phyloP scores from a whole-genome alignment of 1,140 invertebrate species.

The Pachyrhynchus sulphureomaculatus region DNA sequence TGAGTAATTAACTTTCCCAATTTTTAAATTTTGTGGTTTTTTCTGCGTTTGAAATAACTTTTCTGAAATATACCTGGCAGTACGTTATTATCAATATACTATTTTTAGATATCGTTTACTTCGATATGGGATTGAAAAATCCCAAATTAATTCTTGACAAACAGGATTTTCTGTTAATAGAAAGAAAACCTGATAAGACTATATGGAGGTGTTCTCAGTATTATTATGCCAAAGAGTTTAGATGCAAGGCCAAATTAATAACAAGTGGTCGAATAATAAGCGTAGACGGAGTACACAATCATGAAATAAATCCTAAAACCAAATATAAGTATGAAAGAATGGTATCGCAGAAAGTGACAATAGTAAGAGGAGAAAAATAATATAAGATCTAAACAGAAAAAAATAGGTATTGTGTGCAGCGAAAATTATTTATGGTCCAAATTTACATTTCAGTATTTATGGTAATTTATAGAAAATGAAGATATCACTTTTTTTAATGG shows the following conservation, averaged over 20 bases:
- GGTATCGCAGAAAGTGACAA: conserved; percentile 27
- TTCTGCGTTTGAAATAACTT: no score
- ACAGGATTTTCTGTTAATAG: conserved; percentile 23
- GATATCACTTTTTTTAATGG: no score
- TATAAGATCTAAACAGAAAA: not conserved
- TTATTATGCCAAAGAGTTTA: conserved; percentile 11
- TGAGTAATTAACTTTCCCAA: no score
- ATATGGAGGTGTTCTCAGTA: conserved; percentile 30
- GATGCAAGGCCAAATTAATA: conserved; percentile 33
- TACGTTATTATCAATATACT: no score
- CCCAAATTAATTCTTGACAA: conserved; percentile 35
- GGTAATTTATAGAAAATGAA: no score
- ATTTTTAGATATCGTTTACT: conserved; percentile 32
- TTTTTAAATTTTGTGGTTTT: no score
- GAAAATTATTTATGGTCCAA: not conserved
- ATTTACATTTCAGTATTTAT: no score
- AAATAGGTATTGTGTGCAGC: not conserved
- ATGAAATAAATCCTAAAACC: conserved; percentile 12
- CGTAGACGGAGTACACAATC: conserved; percentile 33
- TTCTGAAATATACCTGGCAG: no score
- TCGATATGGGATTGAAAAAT: conserved; percentile 34
- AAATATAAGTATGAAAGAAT: conserved; percentile 12
- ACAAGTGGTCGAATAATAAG: conserved; percentile 19
- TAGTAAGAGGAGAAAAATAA: conserved; percentile 2
- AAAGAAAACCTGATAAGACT: conserved; percentile 28